Evolutionary conservation across 2,888 invertebrate genomes (phyloP).

Genomic region (Drosophila subsilvestris): DNA sequence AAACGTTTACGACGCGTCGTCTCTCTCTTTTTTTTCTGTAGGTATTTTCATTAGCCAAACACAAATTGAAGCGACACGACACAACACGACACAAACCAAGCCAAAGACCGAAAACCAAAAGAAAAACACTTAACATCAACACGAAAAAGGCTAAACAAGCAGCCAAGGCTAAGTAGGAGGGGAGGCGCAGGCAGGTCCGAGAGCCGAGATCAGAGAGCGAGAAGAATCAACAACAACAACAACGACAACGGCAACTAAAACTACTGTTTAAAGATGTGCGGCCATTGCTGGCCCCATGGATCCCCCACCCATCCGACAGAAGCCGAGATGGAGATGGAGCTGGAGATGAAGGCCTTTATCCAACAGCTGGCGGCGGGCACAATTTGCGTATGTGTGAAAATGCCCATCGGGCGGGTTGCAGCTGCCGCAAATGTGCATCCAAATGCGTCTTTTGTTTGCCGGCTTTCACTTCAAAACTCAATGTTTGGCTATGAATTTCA

Average conservation of each 20-base stretch:
- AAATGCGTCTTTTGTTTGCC: constrained; percentile 38
- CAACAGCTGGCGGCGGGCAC: constrained; percentile 26
- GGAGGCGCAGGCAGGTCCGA: not conserved
- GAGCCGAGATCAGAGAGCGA: constrained; percentile 32
- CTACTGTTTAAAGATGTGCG: constrained; percentile 58
- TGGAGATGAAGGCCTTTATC: no score
- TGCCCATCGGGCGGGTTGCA: constrained; percentile 8
- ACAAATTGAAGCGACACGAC: constrained; percentile 71
- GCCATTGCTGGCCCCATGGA: constrained; percentile 6
- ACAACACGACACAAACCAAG: constrained; percentile 28
- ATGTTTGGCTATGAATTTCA: constrained; percentile 49
- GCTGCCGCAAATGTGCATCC: constrained; percentile 22
- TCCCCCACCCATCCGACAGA: constrained; percentile 3
- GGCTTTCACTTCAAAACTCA: constrained; percentile 34
- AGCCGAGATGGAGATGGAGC: not conserved
- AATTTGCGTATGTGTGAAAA: constrained; percentile 51
- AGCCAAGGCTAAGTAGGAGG: constrained; percentile 17
- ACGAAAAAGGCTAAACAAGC: constrained; percentile 61
- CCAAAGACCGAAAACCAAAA: constrained; percentile 24
- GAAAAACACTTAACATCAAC: constrained; percentile 70
- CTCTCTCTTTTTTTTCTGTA: constrained; percentile 1
- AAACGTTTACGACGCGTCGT: constrained; percentile 32
- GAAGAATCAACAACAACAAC: constrained; percentile 58
- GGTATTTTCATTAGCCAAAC: constrained; percentile 74
- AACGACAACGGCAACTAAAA: constrained; percentile 17